Conservation (phyloP, 2,888 invertebrate genomes). For the Dryobota labecula region DNA sequence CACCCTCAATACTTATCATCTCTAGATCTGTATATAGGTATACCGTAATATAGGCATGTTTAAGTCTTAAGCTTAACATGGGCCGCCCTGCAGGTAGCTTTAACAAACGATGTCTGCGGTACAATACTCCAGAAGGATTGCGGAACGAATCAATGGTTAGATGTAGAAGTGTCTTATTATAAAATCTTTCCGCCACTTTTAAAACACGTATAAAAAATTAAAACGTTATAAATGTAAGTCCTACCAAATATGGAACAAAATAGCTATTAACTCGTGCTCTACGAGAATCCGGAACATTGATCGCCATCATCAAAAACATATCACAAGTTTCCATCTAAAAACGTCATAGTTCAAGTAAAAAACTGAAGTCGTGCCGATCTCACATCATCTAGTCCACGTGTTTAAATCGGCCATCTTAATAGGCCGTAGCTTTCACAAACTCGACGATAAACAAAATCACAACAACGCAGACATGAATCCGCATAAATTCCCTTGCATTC, state of each 20-base stretch:
- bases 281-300: constrained; percentile 44
- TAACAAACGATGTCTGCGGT: constrained; percentile 3
- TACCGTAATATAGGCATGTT: constrained; percentile 1
- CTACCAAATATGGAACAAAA: constrained; percentile 31
- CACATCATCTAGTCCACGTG: constrained; percentile 63
- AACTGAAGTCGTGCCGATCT: constrained; percentile 62
- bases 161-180: not conserved
- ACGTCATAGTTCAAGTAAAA: constrained; percentile 57
- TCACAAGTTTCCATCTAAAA: constrained; percentile 60
- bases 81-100: constrained; percentile 15
- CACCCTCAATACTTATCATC: constrained; percentile 61
- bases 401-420: constrained; percentile 69
- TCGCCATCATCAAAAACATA: constrained; percentile 47
- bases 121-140: constrained; percentile 12
- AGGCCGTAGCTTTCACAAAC: constrained; percentile 69
- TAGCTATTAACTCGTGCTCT: constrained; percentile 32
- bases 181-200: not conserved
- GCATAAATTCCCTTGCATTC: constrained; percentile 72
- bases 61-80: constrained; percentile 20
- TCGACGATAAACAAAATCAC: constrained; percentile 72
- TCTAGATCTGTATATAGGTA: constrained; percentile 54
- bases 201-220: constrained; percentile 3
- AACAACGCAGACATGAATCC: constrained; percentile 69
- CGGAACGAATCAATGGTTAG: not conserved
- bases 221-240: not conserved